Evolutionary conservation across 2,888 invertebrate species (phyloP).

Genomic region (Pheosia gnoma): DNA sequence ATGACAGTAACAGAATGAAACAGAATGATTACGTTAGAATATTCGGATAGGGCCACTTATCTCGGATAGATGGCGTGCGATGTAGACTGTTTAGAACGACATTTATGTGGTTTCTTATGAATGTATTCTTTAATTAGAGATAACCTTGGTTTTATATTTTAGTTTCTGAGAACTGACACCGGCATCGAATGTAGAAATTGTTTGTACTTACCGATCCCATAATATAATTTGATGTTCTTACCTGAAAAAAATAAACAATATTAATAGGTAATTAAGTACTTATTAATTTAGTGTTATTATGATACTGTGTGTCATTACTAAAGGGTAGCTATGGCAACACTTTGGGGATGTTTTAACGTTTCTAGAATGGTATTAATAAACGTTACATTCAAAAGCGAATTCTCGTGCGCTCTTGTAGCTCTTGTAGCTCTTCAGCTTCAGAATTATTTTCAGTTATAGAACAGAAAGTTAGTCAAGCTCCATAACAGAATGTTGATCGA

Average conservation of each 20-base stretch:
- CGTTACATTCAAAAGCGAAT: no score
- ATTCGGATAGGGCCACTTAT: conserved; percentile 13
- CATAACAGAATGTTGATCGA: no score
- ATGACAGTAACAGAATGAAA: no score
- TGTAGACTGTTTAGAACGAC: conserved; percentile 22
- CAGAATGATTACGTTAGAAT: no score
- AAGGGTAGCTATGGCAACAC: not conserved
- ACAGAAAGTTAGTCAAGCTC: no score
- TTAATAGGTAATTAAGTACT: not conserved
- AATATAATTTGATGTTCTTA: not conserved
- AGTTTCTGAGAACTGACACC: no score
- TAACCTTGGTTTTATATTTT: not conserved
- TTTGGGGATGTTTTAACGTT: no score
- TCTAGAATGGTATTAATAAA: no score
- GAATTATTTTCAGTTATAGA: no score
- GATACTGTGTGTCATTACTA: not conserved
- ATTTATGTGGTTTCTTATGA: not conserved
- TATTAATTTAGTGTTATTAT: not conserved
- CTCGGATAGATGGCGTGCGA: conserved; percentile 10
- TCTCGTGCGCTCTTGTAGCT: no score
- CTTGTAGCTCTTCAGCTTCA: no score
- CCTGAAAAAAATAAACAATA: not conserved
- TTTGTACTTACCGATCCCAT: not conserved
- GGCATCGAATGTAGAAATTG: no score
- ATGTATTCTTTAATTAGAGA: not conserved